A percentile compares a stretch with the other conserved stretches of the same genome.
phyloP scores from a whole-genome alignment of 2,888 invertebrate species.

The Drosophila engyochracea region DNA sequence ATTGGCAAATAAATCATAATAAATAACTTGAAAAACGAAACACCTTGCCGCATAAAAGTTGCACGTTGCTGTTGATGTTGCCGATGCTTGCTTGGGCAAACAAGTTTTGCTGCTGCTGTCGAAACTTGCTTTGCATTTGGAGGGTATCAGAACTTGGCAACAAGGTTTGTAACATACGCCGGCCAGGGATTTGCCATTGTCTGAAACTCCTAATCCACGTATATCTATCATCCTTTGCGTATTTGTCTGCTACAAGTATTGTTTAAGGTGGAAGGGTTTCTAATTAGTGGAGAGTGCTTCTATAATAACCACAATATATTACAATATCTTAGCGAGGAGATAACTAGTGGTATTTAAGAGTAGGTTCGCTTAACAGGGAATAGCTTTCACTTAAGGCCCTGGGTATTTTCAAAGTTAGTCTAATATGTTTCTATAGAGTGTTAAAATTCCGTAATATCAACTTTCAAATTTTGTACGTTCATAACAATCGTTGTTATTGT shows the following conservation, averaged over 20 bases:
- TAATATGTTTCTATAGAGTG: slow-evolving; percentile 8
- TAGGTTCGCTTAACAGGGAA: neutral
- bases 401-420: neutral
- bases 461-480: neutral
- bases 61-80: slow-evolving; percentile 51
- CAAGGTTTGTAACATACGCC: slow-evolving; percentile 14
- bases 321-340: neutral
- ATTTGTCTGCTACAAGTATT: neutral
- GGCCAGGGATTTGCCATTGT: slow-evolving; percentile 7
- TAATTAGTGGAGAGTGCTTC: neutral
- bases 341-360: neutral
- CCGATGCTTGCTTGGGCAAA: slow-evolving; percentile 36
- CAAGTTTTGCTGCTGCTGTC: slow-evolving; percentile 43
- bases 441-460: neutral
- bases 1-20: slow-evolving; percentile 83
- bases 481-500: slow-evolving; percentile 11
- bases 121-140: slow-evolving; percentile 8
- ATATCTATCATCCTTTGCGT: neutral
- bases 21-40: slow-evolving; percentile 82
- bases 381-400: neutral
- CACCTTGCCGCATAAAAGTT: slow-evolving; percentile 79
- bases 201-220: neutral
- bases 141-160: slow-evolving; percentile 17
- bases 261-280: neutral
- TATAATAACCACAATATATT: neutral